These are phyloP conservation scores for Neodiprion fabricii DNA, from an alignment of 1,140 invertebrate species.

Conservation along the genomic window DNA sequence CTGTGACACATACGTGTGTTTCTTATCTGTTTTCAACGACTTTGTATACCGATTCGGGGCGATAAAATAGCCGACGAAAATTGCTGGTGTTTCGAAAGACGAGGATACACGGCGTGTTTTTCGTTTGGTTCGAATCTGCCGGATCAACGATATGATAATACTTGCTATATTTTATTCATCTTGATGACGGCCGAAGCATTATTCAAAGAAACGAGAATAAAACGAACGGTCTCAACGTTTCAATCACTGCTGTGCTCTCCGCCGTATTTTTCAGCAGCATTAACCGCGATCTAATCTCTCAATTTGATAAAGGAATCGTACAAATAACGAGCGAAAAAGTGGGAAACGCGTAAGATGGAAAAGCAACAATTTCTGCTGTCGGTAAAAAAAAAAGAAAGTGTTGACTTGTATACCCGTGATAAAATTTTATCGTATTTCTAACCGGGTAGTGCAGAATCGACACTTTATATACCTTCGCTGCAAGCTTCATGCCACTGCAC, in stretches of 20 bases:
- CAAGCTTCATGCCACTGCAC: background rate
- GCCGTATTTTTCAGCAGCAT: no score
- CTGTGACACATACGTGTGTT: no score
- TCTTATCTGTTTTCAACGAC: no score
- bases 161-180: background rate
- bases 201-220: background rate
- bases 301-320: no score
- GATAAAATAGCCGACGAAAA: background rate
- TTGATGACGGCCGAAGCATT: background rate
- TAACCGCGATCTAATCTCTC: no score
- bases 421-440: constrained; percentile 14
- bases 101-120: background rate
- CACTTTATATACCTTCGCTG: constrained; percentile 9
- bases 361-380: no score
- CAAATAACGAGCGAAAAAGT: background rate
- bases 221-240: background rate
- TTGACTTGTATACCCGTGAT: background rate
- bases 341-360: no score
- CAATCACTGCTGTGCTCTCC: no score
- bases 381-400: no score
- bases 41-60: no score
- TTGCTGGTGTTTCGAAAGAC: background rate
- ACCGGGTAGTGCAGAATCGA: constrained; percentile 14
- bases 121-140: no score
- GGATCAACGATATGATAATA: no score